Conservation (phyloP, 1,140 invertebrate species). For the Drosophila asahinai region DNA sequence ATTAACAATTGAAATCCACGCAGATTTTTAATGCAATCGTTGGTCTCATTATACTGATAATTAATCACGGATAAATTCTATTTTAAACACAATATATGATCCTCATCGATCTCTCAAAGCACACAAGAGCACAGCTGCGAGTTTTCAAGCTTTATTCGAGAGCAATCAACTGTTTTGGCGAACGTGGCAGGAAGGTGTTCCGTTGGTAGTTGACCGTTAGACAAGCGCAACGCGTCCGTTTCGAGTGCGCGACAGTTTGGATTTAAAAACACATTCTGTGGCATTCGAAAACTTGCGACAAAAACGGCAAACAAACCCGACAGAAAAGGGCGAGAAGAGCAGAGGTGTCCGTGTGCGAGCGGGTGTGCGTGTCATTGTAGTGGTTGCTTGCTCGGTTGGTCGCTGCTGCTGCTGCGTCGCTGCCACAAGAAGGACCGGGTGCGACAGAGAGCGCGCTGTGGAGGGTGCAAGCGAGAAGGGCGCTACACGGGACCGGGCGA, state of each 20-base stretch:
- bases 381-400: constrained; percentile 59
- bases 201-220: constrained; percentile 35
- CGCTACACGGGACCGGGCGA: neutral
- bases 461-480: constrained; percentile 16
- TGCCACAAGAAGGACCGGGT: constrained; percentile 32
- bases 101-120: neutral
- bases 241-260: constrained; percentile 81
- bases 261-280: constrained; percentile 77
- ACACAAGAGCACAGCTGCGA: constrained; percentile 3
- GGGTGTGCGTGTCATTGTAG: constrained; percentile 55
- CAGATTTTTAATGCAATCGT: neutral
- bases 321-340: constrained; percentile 35
- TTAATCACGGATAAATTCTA: neutral
- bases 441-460: constrained; percentile 20
- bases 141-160: neutral
- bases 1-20: neutral
- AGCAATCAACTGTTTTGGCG: neutral
- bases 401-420: constrained; percentile 27
- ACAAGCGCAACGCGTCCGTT: constrained; percentile 74
- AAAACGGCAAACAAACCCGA: constrained; percentile 73
- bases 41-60: neutral
- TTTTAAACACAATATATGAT: neutral
- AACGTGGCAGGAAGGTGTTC: neutral
- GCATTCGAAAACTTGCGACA: constrained; percentile 82
- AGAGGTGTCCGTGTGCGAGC: constrained; percentile 23